Evolutionary conservation across 2,797 vertebrate species (phyloP), one percentile per base, ranked within the genome.

Genomic region (Spondyliosoma cantharus): DNA sequence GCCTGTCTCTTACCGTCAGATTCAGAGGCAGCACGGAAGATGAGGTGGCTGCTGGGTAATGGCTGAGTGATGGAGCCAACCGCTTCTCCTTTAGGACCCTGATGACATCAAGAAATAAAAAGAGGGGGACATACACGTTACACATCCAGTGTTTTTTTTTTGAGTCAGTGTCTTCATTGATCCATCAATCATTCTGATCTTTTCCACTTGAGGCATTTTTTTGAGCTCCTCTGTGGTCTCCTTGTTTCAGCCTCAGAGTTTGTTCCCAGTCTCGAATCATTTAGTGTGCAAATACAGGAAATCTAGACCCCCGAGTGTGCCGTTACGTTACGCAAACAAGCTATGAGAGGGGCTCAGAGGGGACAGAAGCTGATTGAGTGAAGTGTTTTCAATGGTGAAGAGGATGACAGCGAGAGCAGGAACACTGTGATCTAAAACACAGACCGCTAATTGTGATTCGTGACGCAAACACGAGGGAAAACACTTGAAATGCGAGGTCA

Each of bases 1-100:
- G 59, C 42, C 2, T 32, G 80, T 82, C 72, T 88, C 84, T 96
- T 95, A 99, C 98, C 98, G 86, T 99, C 98, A 70, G 98, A 99
- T 92, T 99, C 98, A 4, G 98, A 99, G 84, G 97, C 96, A 0
- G 98, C 98, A 45, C 98, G 95, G 91, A 99, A 97, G 91, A 99
- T 99, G 92, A 99, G 95, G 68, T 99, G 98, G 93, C 98, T 99
- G 96, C 98, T 96, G 88, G 98, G 97, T 92, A 99, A 93, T 0
- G 98, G 98, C 91, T 99, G 98, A 50, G 97, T 99, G 94, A 99
- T 99, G 75, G 98, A 99, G 73, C 98, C 98, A 82, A 99, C 98
- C 8, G 96, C 95, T 95, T 99, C 98, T 52, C 98, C 98, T 95
- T 98, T 99, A 69, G 98, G 98, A 88, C 98, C 98, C 98, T 99